Evolutionary conservation across 2,888 invertebrate genomes (phyloP).

Genomic region (Callinectes sapidus): DNA sequence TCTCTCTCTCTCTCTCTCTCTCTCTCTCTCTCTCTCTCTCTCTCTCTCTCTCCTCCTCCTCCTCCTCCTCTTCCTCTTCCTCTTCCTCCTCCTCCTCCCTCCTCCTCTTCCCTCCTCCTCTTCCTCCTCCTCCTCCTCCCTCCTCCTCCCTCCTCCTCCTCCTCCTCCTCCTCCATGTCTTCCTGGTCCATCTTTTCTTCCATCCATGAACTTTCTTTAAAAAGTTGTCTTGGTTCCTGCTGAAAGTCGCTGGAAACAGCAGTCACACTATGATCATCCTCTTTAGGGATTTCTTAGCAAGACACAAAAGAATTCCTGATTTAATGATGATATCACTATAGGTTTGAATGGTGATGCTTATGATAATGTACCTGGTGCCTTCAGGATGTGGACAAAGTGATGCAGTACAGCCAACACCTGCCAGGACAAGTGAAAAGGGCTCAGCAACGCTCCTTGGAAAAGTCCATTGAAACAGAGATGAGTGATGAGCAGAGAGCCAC

Average conservation of each 20-base stretch:
- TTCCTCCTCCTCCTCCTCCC: not conserved
- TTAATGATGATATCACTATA: not conserved
- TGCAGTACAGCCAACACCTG: slow-evolving; percentile 12
- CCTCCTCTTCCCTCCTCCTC: too few species aligned
- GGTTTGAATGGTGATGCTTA: not conserved
- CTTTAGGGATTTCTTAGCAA: too few species aligned
- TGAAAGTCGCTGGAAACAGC: too few species aligned
- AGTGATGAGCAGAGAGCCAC: slow-evolving; percentile 47
- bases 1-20: slow-evolving; percentile 1
- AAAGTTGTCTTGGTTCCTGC: too few species aligned
- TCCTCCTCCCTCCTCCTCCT: not conserved
- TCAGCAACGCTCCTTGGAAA: slow-evolving; percentile 37
- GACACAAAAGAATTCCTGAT: not conserved
- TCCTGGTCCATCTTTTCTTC: too few species aligned
- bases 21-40: slow-evolving; percentile 1
- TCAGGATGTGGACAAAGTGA: slow-evolving; percentile 24
- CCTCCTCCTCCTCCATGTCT: too few species aligned
- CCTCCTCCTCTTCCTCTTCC: not conserved
- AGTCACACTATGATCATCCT: not conserved
- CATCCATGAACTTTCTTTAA: too few species aligned
- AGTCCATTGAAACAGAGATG: slow-evolving; percentile 44
- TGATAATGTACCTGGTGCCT: not conserved
- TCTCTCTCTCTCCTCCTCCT: not conserved
- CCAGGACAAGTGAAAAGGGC: slow-evolving; percentile 9
- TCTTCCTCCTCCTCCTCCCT: too few species aligned